A percentile compares a stretch with the other conserved stretches of the same genome.
Conservation (phyloP, 2,888 invertebrate species). For the Melikaiella ostensackeni region DNA sequence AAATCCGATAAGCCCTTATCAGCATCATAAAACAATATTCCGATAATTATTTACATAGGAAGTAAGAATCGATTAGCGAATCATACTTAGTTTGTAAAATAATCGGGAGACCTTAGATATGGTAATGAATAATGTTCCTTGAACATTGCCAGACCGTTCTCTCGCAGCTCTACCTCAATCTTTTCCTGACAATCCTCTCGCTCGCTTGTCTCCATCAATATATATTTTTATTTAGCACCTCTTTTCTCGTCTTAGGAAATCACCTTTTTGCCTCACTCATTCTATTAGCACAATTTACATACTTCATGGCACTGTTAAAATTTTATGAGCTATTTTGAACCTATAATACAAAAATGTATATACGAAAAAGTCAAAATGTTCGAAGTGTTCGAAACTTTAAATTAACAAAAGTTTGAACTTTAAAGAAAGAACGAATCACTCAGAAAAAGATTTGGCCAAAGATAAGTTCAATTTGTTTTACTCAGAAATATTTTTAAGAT, state of each 20-base stretch:
- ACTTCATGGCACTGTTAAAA: neutral
- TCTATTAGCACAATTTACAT: neutral
- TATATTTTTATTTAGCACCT: conserved; percentile 3
- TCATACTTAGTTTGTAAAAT: neutral
- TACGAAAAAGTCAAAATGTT: neutral
- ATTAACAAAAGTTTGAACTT: no score
- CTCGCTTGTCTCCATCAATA: neutral
- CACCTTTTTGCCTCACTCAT: neutral
- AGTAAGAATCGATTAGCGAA: neutral
- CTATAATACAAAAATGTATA: neutral
- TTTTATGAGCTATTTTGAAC: neutral
- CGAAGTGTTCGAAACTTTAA: no score
- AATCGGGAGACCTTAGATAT: conserved; percentile 4
- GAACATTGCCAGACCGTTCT: neutral
- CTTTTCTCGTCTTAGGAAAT: neutral
- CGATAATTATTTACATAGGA: neutral
- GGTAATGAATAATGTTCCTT: conserved; percentile 19
- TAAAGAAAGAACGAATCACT: no score
- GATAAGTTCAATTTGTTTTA: no score
- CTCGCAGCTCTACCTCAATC: neutral
- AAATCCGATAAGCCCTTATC: neutral
- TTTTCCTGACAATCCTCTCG: conserved; percentile 13
- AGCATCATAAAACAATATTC: neutral
- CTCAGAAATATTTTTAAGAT: no score
- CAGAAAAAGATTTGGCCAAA: no score